Conservation (phyloP, 1,140 invertebrate genomes). For the Hyles euphorbiae region DNA sequence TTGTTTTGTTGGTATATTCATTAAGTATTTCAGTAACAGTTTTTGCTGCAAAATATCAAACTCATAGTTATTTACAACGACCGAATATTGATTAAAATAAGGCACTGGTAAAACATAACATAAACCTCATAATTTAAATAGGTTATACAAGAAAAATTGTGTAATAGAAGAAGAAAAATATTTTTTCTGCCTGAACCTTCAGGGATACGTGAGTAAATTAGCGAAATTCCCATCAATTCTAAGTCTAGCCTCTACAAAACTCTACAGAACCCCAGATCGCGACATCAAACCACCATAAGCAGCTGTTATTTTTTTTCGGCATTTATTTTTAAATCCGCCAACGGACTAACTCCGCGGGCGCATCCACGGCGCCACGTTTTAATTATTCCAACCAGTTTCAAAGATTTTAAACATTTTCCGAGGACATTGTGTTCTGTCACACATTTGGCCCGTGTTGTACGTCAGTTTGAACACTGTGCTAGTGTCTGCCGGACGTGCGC, state of each 20-base stretch:
- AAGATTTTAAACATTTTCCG: slow-evolving; percentile 11
- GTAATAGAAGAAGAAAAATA: too few relatives aligned
- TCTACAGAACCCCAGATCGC: slow-evolving; percentile 24
- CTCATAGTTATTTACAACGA: too few relatives aligned
- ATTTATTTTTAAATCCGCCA: slow-evolving; percentile 61
- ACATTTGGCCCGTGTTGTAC: too few relatives aligned
- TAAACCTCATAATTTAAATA: too few relatives aligned
- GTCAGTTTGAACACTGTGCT: slow-evolving; percentile 52
- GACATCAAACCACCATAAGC: slow-evolving; percentile 39
- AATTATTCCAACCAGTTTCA: slow-evolving; percentile 50
- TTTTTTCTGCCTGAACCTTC: too few relatives aligned
- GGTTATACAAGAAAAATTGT: too few relatives aligned
- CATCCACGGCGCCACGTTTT: slow-evolving; percentile 47
- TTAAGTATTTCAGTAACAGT: too few relatives aligned
- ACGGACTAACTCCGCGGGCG: slow-evolving; percentile 47
- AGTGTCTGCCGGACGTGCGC: slow-evolving; percentile 50
- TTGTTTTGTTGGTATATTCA: too few relatives aligned
- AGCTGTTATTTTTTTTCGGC: slow-evolving; percentile 35
- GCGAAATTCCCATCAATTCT: background rate
- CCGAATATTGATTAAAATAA: too few relatives aligned
- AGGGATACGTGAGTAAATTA: background rate
- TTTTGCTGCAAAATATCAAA: too few relatives aligned
- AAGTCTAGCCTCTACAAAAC: background rate
- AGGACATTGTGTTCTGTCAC: too few relatives aligned
- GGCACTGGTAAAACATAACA: too few relatives aligned